Evolutionary conservation across 2,888 invertebrate genomes (phyloP).

Genomic region (Eremobia ochroleuca): DNA sequence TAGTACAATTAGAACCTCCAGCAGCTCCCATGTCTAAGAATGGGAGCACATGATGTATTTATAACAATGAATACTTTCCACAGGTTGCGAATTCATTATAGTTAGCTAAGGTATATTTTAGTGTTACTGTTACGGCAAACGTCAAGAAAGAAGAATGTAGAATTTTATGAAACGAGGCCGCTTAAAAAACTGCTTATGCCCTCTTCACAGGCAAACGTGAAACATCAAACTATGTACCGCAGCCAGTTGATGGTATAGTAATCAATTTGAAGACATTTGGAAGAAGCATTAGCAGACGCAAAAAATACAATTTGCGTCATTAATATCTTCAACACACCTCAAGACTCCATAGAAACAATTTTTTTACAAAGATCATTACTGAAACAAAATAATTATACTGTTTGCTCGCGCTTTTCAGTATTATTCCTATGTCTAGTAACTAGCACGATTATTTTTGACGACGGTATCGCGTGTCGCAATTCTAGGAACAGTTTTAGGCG

Average conservation of each 20-base stretch:
- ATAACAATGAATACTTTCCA: neutral
- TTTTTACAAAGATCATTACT: conserved; percentile 1
- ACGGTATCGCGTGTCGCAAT: conserved; percentile 41
- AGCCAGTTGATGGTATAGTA: neutral
- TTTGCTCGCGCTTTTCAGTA: neutral
- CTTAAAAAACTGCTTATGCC: neutral
- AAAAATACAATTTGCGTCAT: conserved; percentile 35
- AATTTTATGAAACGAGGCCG: neutral
- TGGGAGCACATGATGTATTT: neutral
- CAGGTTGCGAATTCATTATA: neutral
- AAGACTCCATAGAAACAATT: conserved; percentile 18
- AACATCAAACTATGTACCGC: neutral
- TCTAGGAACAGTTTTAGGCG: conserved; percentile 54
- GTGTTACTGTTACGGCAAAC: neutral
- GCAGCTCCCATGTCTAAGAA: neutral
- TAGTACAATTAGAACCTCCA: neutral
- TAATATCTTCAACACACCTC: conserved; percentile 19
- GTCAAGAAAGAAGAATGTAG: neutral
- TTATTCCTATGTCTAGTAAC: conserved; percentile 19
- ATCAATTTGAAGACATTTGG: conserved; percentile 37
- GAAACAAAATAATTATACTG: conserved; percentile 11
- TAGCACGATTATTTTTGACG: conserved; percentile 45
- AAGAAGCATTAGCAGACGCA: conserved; percentile 28
- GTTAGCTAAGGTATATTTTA: neutral
- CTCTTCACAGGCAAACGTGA: neutral